Evolutionary conservation across 2,797 vertebrate genomes (phyloP).

Genomic region (Sebastes matsubarae): DNA sequence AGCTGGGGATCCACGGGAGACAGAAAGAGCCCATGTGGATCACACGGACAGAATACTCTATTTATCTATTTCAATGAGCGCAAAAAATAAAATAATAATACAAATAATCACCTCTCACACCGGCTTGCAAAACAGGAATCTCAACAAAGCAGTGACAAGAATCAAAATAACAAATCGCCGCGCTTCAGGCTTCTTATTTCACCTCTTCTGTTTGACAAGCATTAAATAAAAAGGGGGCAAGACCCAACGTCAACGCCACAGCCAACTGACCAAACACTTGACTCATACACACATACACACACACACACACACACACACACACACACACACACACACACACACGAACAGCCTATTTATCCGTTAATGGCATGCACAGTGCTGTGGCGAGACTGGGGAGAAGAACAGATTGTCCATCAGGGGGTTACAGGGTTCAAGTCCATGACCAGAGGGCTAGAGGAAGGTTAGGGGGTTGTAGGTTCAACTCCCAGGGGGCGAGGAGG

Average conservation of each 20-base stretch:
- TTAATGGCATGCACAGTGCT: slow-evolving; percentile 66
- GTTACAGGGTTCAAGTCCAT: slow-evolving; percentile 78
- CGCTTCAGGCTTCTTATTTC: slow-evolving; percentile 3
- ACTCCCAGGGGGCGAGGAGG: slow-evolving; percentile 67
- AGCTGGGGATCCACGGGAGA: slow-evolving; percentile 29
- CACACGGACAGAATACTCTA: background rate
- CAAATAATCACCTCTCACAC: background rate
- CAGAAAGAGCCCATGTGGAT: background rate
- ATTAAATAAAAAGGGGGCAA: slow-evolving; percentile 41
- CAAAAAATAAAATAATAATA: background rate
- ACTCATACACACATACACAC: slow-evolving; percentile 19
- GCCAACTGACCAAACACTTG: slow-evolving; percentile 65
- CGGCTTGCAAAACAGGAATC: background rate
- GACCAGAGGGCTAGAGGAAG: slow-evolving; percentile 73
- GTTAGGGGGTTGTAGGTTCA: slow-evolving; percentile 74
- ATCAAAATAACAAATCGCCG: background rate
- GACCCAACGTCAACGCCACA: slow-evolving; percentile 43
- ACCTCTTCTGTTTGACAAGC: slow-evolving; percentile 38
- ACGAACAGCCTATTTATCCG: slow-evolving; percentile 57
- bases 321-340: slow-evolving; percentile 23
- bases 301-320: slow-evolving; percentile 19
- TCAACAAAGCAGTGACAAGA: slow-evolving; percentile 10
- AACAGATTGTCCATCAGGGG: slow-evolving; percentile 77
- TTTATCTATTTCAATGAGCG: slow-evolving; percentile 6
- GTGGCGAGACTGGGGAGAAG: slow-evolving; percentile 48